Evolutionary conservation across 1,140 invertebrate genomes (phyloP).

Genomic region (Aplysia californica): DNA sequence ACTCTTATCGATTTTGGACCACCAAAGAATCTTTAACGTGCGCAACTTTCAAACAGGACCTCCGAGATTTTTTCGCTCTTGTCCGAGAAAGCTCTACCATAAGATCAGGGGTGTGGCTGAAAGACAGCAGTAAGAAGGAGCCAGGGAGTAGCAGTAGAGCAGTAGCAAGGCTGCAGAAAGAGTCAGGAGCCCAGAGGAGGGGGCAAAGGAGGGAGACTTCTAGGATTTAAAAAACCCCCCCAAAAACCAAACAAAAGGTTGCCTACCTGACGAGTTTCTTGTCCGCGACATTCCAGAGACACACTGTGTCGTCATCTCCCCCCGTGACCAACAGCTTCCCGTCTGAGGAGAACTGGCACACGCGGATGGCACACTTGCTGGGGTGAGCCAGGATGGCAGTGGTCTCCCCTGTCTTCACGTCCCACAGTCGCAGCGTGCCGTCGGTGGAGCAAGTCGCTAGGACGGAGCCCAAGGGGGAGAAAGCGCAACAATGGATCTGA

Average conservation of each 20-base stretch:
- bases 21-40: too few relatives aligned
- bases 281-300: constrained; percentile 79
- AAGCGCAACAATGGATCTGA: constrained; percentile 69
- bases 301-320: constrained; percentile 80
- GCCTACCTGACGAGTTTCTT: constrained; percentile 73
- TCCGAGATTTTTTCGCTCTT: too few relatives aligned
- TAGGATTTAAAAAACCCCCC: not conserved
- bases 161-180: not conserved
- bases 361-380: constrained; percentile 75
- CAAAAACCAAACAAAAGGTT: not conserved
- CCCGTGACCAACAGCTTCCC: constrained; percentile 76
- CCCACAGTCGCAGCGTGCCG: constrained; percentile 80
- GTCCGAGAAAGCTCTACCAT: too few relatives aligned
- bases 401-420: constrained; percentile 73
- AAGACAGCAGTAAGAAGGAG: too few relatives aligned
- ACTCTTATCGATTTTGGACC: not conserved
- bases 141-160: not conserved
- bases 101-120: too few relatives aligned
- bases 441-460: constrained; percentile 80
- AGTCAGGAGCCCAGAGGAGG: not conserved
- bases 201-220: not conserved
- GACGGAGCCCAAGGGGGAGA: constrained; percentile 79
- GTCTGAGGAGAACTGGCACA: constrained; percentile 77
- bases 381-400: constrained; percentile 76
- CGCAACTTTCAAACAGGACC: too few relatives aligned